Percentiles rank a stretch among this genome's conserved stretches.
phyloP scores from a whole-genome alignment of 2,113 vertebrate species.

The Coracopsis vasa region DNA sequence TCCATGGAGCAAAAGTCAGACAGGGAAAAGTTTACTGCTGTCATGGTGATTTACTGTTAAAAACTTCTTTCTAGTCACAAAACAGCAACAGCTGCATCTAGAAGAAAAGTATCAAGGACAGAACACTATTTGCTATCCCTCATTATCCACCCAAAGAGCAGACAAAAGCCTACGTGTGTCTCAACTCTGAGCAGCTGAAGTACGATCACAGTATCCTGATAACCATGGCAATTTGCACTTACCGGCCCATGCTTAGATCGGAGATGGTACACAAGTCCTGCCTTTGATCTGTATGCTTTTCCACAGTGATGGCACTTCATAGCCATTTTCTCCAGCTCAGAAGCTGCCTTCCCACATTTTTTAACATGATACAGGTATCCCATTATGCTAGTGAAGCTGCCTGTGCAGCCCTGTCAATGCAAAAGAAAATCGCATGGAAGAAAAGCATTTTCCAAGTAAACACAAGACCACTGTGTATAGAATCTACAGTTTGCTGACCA shows the following conservation, averaged over 20 bases:
- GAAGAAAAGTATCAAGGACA: background rate
- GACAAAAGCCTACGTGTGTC: accelerated
- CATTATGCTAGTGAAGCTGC: conserved; percentile 94
- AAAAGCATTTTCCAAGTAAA: background rate
- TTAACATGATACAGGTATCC: conserved; percentile 91
- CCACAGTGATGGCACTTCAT: conserved; percentile 90
- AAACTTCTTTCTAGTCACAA: background rate
- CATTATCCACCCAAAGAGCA: background rate
- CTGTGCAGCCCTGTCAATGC: conserved; percentile 83
- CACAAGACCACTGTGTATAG: background rate
- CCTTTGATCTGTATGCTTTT: conserved; percentile 89
- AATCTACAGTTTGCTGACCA: background rate
- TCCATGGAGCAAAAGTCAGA: background rate
- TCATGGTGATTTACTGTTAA: background rate
- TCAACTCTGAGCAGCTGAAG: background rate
- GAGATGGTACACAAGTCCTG: conserved; percentile 91
- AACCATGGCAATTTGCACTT: conserved; percentile 54
- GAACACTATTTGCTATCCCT: background rate
- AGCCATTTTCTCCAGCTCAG: conserved; percentile 89
- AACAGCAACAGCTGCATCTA: background rate
- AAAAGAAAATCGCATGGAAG: background rate
- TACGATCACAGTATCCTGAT: accelerated
- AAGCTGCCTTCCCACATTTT: conserved; percentile 91
- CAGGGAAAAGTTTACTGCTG: background rate
- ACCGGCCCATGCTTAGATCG: conserved; percentile 91